These are phyloP conservation scores for Danio kyathit DNA, from an alignment of 2,797 vertebrate genomes.

Conservation along the genomic window DNA sequence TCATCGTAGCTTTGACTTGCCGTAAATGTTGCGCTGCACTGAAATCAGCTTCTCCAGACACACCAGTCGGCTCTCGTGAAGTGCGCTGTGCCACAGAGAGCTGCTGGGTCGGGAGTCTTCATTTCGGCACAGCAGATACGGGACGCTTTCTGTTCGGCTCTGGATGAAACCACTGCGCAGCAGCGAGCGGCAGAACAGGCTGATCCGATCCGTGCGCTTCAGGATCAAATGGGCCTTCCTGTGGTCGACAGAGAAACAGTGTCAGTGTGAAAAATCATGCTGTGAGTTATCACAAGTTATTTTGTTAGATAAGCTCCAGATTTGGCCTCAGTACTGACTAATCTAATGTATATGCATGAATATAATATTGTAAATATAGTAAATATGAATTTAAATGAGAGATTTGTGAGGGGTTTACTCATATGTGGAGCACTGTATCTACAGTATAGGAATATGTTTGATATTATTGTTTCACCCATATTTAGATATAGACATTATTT, in stretches of 20 bases:
- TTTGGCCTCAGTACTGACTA: too few species aligned
- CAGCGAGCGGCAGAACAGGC: slow-evolving; percentile 86
- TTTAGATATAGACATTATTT: too few species aligned
- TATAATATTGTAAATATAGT: too few species aligned
- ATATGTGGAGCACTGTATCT: too few species aligned
- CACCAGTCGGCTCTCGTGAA: slow-evolving; percentile 90
- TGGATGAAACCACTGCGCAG: slow-evolving; percentile 94
- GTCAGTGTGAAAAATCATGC: slow-evolving; percentile 3
- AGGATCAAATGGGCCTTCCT: slow-evolving; percentile 97
- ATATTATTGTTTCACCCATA: too few species aligned
- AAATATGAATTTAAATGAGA: too few species aligned
- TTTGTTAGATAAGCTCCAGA: too few species aligned
- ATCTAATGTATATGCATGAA: too few species aligned
- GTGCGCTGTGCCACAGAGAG: slow-evolving; percentile 87
- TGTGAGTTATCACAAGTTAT: too few species aligned
- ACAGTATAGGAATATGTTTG: too few species aligned
- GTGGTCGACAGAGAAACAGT: slow-evolving; percentile 41
- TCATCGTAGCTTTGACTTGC: slow-evolving; percentile 96
- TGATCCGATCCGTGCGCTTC: slow-evolving; percentile 89
- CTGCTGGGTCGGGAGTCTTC: slow-evolving; percentile 85
- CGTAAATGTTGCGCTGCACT: slow-evolving; percentile 94
- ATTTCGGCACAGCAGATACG: slow-evolving; percentile 90
- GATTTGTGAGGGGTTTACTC: too few species aligned
- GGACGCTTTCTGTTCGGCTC: slow-evolving; percentile 93
- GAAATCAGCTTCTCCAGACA: slow-evolving; percentile 96